Evolutionary conservation across 2,113 vertebrate species (phyloP).

Genomic region (Brachypodius melanocephalos): DNA sequence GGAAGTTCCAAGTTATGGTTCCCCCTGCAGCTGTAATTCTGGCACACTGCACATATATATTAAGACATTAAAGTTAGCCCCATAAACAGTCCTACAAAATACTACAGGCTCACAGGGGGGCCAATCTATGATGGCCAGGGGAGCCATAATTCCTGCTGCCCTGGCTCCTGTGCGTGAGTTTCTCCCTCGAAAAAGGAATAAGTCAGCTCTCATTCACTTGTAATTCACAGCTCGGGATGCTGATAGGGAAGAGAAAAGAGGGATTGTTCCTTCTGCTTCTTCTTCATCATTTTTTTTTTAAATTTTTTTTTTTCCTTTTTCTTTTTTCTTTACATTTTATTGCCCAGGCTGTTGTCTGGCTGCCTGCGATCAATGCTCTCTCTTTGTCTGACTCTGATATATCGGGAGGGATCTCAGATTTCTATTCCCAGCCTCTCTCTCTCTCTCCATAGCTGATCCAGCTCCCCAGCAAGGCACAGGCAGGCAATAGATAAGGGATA

Average conservation of each 20-base stretch:
- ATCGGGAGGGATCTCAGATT: conserved; percentile 44
- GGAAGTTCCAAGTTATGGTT: conserved; percentile 55
- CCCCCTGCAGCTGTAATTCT: conserved; percentile 60
- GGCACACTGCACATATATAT: conserved; percentile 58
- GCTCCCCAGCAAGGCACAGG: background rate
- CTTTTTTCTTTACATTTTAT: background rate
- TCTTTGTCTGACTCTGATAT: conserved; percentile 15
- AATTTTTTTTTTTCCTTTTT: too few species aligned
- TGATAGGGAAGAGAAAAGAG: conserved; percentile 26
- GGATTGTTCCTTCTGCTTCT: background rate
- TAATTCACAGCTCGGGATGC: conserved; percentile 46
- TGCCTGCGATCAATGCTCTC: conserved; percentile 27
- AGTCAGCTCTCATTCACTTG: conserved; percentile 57
- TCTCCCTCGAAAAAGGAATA: conserved; percentile 32
- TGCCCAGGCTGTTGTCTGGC: conserved; percentile 13
- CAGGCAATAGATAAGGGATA: conserved; percentile 44
- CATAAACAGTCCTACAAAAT: conserved; percentile 60
- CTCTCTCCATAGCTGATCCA: background rate
- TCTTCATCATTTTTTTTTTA: background rate
- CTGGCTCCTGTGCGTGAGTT: conserved; percentile 19
- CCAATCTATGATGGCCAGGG: conserved; percentile 30
- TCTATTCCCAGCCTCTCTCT: background rate
- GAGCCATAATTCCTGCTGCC: conserved; percentile 19
- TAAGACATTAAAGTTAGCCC: conserved; percentile 68
- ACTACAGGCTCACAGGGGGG: conserved; percentile 16